Conservation (phyloP, 2,113 vertebrate genomes). For the Pterocles burchelli region DNA sequence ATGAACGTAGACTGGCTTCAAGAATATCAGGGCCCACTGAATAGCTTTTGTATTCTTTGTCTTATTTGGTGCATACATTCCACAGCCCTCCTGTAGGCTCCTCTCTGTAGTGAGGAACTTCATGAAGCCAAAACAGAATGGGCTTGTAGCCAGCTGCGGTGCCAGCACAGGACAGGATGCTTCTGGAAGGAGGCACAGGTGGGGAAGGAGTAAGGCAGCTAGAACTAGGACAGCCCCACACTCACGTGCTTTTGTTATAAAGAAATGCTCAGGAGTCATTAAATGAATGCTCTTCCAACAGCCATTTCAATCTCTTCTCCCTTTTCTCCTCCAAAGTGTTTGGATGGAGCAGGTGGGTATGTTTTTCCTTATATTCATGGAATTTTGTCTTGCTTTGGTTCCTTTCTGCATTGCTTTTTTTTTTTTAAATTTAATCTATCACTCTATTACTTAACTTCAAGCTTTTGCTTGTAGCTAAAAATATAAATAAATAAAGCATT, state of each 20-base stretch:
- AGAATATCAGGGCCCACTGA: background rate
- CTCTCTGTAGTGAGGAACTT: background rate
- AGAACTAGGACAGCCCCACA: background rate
- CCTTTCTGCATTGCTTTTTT: background rate
- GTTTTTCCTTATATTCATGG: background rate
- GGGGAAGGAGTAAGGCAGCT: background rate
- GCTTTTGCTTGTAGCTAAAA: slow-evolving; percentile 36
- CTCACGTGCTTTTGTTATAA: background rate
- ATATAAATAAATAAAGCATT: slow-evolving; percentile 58
- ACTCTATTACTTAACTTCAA: background rate
- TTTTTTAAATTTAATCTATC: background rate
- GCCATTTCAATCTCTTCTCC: background rate
- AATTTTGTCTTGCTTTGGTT: background rate
- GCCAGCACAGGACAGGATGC: background rate
- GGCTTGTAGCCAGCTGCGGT: background rate
- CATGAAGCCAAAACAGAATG: background rate
- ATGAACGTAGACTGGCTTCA: background rate
- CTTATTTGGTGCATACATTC: background rate
- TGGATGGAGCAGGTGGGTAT: background rate
- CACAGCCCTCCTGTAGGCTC: background rate
- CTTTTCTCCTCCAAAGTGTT: background rate
- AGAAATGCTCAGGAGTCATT: background rate
- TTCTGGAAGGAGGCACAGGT: background rate
- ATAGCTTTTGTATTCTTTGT: background rate
- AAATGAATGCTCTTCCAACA: background rate